A percentile compares a stretch with the other conserved stretches of the same genome.
Evolutionary conservation across 2,888 invertebrate genomes (phyloP).

Genomic region (Hypselothyrea guttata): DNA sequence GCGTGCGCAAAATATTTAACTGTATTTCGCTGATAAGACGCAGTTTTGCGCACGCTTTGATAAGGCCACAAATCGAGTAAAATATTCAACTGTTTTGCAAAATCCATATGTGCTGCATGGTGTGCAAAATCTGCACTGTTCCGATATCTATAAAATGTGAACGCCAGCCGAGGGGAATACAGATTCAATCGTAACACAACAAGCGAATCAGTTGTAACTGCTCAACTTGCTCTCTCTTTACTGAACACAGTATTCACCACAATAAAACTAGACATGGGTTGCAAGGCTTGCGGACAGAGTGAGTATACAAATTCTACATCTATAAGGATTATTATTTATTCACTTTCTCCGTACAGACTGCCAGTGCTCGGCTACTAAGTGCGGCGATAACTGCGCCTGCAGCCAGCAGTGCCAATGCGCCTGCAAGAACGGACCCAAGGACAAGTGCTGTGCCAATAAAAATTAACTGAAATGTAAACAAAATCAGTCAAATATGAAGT

Average conservation of each 20-base stretch:
- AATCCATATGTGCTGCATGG: conserved; percentile 5
- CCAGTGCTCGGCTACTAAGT: conserved; percentile 66
- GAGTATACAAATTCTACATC: conserved; percentile 27
- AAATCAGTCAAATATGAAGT: not conserved
- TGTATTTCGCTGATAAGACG: too few relatives aligned
- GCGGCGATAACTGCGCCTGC: conserved; percentile 72
- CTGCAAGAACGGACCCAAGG: conserved; percentile 71
- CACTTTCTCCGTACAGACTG: conserved; percentile 46
- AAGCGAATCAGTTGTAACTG: not conserved
- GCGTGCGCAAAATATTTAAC: conserved; percentile 36
- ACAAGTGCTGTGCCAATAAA: conserved; percentile 66
- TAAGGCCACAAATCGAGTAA: not conserved
- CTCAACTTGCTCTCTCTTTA: not conserved
- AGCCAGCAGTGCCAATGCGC: conserved; percentile 66
- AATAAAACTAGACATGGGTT: conserved; percentile 51
- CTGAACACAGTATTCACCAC: conserved; percentile 1
- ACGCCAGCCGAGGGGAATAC: not conserved
- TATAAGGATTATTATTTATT: not conserved
- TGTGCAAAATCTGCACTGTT: conserved; percentile 50
- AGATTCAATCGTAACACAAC: conserved; percentile 16
- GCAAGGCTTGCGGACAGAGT: conserved; percentile 72
- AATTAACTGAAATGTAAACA: conserved; percentile 23
- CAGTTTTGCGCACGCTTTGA: conserved; percentile 1
- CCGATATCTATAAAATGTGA: conserved; percentile 48
- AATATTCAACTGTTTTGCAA: not conserved